Base-by-base conservation (phyloP, 2,113 vertebrate species). In the Pterocles burchelli region DNA sequence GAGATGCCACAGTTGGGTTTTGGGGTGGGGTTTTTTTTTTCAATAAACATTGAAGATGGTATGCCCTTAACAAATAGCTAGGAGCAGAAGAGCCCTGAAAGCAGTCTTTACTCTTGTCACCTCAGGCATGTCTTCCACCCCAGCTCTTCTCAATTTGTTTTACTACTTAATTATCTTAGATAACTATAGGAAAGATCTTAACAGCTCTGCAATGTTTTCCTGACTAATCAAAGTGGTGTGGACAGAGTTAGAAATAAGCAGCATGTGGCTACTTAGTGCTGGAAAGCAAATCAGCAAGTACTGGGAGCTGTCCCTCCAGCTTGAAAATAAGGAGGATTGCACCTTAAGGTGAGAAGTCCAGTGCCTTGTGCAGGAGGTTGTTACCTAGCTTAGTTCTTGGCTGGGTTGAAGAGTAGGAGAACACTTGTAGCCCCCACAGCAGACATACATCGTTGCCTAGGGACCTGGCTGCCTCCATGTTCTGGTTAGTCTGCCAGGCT, bases 401-500 rank as follows among this genome's bases (percentile, higher is more conserved):
- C 62, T 61, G 14, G 34, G 31, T 19, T 78, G 65, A 57, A 72
- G 66, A 78, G 33, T 34, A 66, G 29, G 67, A 83, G 83, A 89
- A 14, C 14, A n/a, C 43, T 58, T 68, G 3, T 46, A 48, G 63
- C 14, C 29, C 19, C 19, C 46, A 12, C 45, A 67, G 13, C 9
- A 77, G 51, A 62, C 34, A 11, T 45, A 48, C 17, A 15, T 55
- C 15, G 5, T 65, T 0, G 1, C 54, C 25, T n/a, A 3, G 25
- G 58, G 84, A 68, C 26, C 58, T 94, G 74, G 49, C 74, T 89
- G 80, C 70, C 49, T 82, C 26, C 2, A 0, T 2, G 3, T 61
- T 93, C 45, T 88, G 36, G 11, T 88, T 71, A 71, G 62, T 31
- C 51, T 78, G 76, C 55, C 77, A 62, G 93, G 68, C 68, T 89